Evolutionary conservation across 2,113 vertebrate species (phyloP).

Genomic region (Pogonocichla stellata): DNA sequence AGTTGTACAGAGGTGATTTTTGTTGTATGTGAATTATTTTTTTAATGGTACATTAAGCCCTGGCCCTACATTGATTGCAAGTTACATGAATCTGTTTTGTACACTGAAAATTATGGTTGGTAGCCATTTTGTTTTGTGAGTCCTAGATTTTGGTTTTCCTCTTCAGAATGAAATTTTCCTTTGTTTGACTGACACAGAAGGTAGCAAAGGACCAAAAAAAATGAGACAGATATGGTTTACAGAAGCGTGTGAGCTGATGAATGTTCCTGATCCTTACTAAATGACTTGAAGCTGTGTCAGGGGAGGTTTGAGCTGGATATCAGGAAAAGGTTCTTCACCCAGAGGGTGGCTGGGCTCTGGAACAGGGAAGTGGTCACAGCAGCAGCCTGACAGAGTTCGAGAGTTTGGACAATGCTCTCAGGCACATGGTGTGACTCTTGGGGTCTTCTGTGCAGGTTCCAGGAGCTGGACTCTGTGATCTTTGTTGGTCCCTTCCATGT

Average conservation of each 20-base stretch:
- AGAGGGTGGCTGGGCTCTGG: not conserved
- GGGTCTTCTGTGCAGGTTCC: not conserved
- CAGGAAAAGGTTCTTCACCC: not conserved
- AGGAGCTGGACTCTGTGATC: not conserved
- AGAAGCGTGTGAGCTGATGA: not conserved
- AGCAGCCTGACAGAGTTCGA: not conserved
- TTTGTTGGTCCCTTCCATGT: not conserved
- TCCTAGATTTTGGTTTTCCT: not conserved
- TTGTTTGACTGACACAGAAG: not conserved
- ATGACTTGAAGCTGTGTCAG: not conserved
- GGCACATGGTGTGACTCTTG: not conserved
- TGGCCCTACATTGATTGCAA: not conserved
- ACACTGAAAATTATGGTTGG: not conserved
- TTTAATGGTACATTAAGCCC: slow-evolving; percentile 32
- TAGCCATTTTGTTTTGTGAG: not conserved
- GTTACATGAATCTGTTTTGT: not conserved
- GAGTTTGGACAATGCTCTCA: not conserved
- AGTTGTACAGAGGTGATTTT: slow-evolving; percentile 55
- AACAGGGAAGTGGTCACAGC: not conserved
- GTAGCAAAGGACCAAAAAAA: not conserved
- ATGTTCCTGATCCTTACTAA: not conserved
- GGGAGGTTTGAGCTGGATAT: not conserved
- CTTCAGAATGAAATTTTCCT: not conserved
- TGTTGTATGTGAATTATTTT: slow-evolving; percentile 10
- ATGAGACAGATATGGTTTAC: not conserved